Evolutionary conservation across 2,888 invertebrate species (phyloP).

Genomic region (Xanthostigma xanthostigma): DNA sequence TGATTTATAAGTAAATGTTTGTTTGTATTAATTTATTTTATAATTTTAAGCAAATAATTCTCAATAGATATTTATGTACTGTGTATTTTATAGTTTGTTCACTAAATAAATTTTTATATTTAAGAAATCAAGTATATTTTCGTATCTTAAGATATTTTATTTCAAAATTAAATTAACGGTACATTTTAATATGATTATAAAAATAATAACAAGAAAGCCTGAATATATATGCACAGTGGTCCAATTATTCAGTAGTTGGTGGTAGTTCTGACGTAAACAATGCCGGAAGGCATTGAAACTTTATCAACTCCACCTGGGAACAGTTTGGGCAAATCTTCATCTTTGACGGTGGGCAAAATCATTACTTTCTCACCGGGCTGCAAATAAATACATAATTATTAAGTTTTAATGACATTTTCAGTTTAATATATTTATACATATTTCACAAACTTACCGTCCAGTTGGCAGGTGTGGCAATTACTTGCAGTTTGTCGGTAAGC

Average conservation of each 20-base stretch:
- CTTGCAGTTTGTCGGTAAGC: conserved; percentile 49
- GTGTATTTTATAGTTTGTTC: too few relatives aligned
- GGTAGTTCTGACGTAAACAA: conserved; percentile 57
- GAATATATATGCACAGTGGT: too few relatives aligned
- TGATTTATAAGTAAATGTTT: too few relatives aligned
- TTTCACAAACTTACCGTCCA: conserved; percentile 19
- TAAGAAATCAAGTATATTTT: too few relatives aligned
- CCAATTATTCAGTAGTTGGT: conserved; percentile 33
- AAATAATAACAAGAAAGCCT: too few relatives aligned
- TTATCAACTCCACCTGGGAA: conserved; percentile 56
- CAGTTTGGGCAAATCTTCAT: conserved; percentile 45
- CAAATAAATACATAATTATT: conserved; percentile 10
- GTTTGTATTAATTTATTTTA: too few relatives aligned
- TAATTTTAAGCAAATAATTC: too few relatives aligned
- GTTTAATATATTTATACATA: background rate
- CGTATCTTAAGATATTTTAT: too few relatives aligned
- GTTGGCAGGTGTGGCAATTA: conserved; percentile 28
- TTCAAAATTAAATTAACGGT: too few relatives aligned
- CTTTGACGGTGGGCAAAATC: conserved; percentile 56
- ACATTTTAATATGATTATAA: too few relatives aligned
- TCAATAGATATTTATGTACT: too few relatives aligned
- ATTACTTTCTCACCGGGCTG: conserved; percentile 64
- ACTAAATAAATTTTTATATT: too few relatives aligned
- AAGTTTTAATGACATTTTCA: background rate
- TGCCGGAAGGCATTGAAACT: conserved; percentile 60